These are phyloP conservation scores for Drosophila niveifrons DNA, from an alignment of 2,888 invertebrate species.

Conservation along the genomic window DNA sequence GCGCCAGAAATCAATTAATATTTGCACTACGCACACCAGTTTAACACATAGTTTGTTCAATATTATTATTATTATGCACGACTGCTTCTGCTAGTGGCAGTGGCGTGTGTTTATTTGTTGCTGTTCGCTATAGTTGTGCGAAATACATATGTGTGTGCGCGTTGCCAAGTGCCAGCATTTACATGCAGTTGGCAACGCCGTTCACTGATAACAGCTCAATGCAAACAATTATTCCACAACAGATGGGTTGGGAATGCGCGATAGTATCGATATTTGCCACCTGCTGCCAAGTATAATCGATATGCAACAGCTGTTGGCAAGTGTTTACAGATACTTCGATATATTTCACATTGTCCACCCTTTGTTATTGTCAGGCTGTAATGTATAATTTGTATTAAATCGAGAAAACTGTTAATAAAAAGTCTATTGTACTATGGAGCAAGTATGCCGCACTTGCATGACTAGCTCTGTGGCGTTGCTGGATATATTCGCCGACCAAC, in stretches of 20 bases:
- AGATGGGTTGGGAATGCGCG: constrained; percentile 8
- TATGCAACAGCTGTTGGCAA: background rate
- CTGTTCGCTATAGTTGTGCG: constrained; percentile 49
- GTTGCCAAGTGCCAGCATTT: constrained; percentile 47
- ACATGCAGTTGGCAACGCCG: constrained; percentile 47
- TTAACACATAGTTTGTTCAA: constrained; percentile 39
- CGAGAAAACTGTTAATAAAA: background rate
- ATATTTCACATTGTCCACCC: constrained; percentile 4
- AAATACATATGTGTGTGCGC: constrained; percentile 49
- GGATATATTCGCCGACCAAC: constrained; percentile 49
- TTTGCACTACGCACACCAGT: constrained; percentile 16
- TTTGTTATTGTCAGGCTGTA: constrained; percentile 21
- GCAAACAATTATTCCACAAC: constrained; percentile 26
- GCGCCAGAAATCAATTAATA: constrained; percentile 17
- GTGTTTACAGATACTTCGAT: constrained; percentile 8
- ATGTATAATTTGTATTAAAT: constrained; percentile 2
- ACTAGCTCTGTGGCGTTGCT: constrained; percentile 29
- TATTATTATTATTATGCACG: constrained; percentile 19
- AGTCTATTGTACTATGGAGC: constrained; percentile 24
- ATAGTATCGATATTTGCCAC: background rate
- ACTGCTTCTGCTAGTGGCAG: constrained; percentile 9
- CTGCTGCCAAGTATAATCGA: background rate
- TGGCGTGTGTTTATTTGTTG: constrained; percentile 50
- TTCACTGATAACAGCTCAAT: constrained; percentile 48
- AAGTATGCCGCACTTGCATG: constrained; percentile 51